A percentile compares a stretch with the other conserved stretches of the same genome.
Conservation (phyloP, 2,113 vertebrate species). For the Dunckerocampus dactyliophorus region DNA sequence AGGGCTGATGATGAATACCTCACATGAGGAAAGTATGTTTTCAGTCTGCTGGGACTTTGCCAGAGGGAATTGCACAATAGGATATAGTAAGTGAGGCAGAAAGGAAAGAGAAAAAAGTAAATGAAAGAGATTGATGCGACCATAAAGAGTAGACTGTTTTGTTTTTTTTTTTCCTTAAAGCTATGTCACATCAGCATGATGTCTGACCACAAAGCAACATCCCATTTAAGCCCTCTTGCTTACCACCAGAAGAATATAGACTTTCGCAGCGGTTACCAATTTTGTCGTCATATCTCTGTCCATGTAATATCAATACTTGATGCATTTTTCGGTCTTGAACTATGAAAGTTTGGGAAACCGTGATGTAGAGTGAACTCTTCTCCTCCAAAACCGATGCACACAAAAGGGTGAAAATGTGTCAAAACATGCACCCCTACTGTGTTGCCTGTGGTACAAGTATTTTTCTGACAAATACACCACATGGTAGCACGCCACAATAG, state of each 20-base stretch:
- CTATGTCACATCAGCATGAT: neutral
- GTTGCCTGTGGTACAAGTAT: too few species aligned
- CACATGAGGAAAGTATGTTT: constrained; percentile 51
- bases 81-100: constrained; percentile 27
- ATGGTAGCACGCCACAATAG: too few species aligned
- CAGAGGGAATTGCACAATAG: constrained; percentile 50
- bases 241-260: neutral
- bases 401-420: too few species aligned
- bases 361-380: too few species aligned
- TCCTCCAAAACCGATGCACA: too few species aligned
- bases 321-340: too few species aligned
- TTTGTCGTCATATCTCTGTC: too few species aligned
- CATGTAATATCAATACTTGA: too few species aligned
- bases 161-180: neutral
- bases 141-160: constrained; percentile 3
- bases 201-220: neutral
- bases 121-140: constrained; percentile 14
- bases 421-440: too few species aligned
- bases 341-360: too few species aligned
- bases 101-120: constrained; percentile 13
- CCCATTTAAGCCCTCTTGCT: neutral
- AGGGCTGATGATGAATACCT: constrained; percentile 52
- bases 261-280: neutral
- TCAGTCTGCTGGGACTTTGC: constrained; percentile 27
- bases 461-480: too few species aligned